Percentiles rank a stretch among this genome's conserved stretches.
Conservation (phyloP, 1,140 invertebrate species). For the Epicauta chinensis region DNA sequence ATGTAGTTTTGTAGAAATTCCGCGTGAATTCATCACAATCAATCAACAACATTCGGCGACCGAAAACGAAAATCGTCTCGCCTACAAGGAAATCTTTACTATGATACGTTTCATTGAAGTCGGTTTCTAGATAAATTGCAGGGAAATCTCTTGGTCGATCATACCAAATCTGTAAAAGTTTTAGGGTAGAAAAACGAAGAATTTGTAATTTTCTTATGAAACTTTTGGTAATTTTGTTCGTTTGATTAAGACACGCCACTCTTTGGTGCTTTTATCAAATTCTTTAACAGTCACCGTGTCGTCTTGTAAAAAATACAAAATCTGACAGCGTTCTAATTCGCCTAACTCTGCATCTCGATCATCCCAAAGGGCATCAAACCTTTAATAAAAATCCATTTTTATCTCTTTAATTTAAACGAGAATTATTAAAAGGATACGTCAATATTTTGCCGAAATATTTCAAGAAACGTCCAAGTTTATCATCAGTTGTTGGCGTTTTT, state of each 20-base stretch:
- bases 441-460: slow-evolving; percentile 68
- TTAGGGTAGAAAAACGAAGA: slow-evolving; percentile 36
- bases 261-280: slow-evolving; percentile 64
- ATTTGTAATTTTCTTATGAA: slow-evolving; percentile 14
- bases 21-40: slow-evolving; percentile 78
- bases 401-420: not conserved
- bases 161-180: slow-evolving; percentile 64
- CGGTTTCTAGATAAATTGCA: slow-evolving; percentile 52
- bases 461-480: slow-evolving; percentile 57
- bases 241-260: slow-evolving; percentile 65
- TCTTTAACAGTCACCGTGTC: slow-evolving; percentile 74
- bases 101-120: slow-evolving; percentile 56
- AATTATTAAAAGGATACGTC: slow-evolving; percentile 40
- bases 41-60: slow-evolving; percentile 64
- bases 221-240: slow-evolving; percentile 62
- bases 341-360: slow-evolving; percentile 59
- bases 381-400: slow-evolving; percentile 33
- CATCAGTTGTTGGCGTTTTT: slow-evolving; percentile 42
- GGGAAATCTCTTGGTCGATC: slow-evolving; percentile 54
- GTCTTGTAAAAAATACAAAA: slow-evolving; percentile 73
- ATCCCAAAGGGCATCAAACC: slow-evolving; percentile 76
- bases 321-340: slow-evolving; percentile 53
- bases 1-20: slow-evolving; percentile 50
- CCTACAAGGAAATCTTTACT: slow-evolving; percentile 72
- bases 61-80: slow-evolving; percentile 59